These are phyloP conservation scores for Antheraea mylitta DNA, from an alignment of 1,140 invertebrate genomes.

Conservation along the genomic window DNA sequence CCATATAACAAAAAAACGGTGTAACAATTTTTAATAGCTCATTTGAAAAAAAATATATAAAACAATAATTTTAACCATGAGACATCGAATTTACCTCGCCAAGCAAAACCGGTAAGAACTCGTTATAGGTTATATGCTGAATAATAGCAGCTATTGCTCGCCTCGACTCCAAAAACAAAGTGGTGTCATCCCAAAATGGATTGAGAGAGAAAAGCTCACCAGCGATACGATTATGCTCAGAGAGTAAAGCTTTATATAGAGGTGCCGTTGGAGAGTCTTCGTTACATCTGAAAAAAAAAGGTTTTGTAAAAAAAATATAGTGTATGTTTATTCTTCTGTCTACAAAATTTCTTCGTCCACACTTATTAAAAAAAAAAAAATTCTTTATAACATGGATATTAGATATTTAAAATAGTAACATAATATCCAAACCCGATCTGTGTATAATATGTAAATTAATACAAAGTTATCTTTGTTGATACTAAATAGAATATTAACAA, in stretches of 20 bases:
- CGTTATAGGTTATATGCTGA: conserved; percentile 93
- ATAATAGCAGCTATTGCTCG: conserved; percentile 88
- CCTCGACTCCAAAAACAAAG: conserved; percentile 88
- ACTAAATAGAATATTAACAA: too few relatives aligned
- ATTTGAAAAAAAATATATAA: background rate
- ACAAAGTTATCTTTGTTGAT: too few relatives aligned
- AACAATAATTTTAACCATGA: background rate
- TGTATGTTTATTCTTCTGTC: background rate
- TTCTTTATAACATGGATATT: too few relatives aligned
- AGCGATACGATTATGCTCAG: conserved; percentile 92
- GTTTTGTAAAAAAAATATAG: background rate
- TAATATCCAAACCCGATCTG: too few relatives aligned
- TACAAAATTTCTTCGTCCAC: too few relatives aligned
- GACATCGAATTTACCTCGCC: conserved; percentile 77
- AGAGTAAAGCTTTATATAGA: conserved; percentile 84
- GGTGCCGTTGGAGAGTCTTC: conserved; percentile 64
- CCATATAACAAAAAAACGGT: too few relatives aligned
- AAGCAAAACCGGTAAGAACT: conserved; percentile 90
- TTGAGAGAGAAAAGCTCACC: conserved; percentile 86
- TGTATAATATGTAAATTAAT: too few relatives aligned
- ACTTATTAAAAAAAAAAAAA: too few relatives aligned
- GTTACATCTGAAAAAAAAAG: conserved; percentile 59
- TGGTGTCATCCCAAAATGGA: conserved; percentile 91
- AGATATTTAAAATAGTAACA: too few relatives aligned
- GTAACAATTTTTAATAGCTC: too few relatives aligned